Evolutionary conservation across 2,797 vertebrate species (phyloP), one percentile per base, ranked within the genome.

Genomic region (Geotrypetes seraphini): DNA sequence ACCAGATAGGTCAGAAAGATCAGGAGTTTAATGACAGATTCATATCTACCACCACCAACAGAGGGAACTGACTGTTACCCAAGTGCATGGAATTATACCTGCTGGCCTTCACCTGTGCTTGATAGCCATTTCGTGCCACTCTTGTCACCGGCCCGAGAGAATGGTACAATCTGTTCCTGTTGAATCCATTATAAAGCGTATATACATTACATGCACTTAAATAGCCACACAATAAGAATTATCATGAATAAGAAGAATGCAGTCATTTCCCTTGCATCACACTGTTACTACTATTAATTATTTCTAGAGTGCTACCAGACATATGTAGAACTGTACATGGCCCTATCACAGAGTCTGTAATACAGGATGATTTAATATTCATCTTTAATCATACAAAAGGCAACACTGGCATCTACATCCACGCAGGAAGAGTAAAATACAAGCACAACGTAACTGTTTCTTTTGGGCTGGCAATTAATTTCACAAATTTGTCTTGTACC

Each of bases 161-260:
- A 82, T 94, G 92, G 90, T 97, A 97, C 84, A 97, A 92, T 75
- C 91, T 94, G 84, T 81, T 92, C 95, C 95, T 98, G 95, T 95
- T 85, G 83, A 68, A 84, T 84, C 91, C 86, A 89, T 89, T 82
- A 81, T 78, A 84, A 75, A 79, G 84, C 65, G 68, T 25, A 79
- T 2, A 79, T 2, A 38, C 17, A 64, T 85, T 83, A 83, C 57
- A 78, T 25, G 79, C 43, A 71, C 51, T 72, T 52, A 42, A 33
- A 73, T 33, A 34, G 20, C 49, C 50, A 79, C 33, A 76, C 34
- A 73, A 55, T 60, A n/a, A n/a, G n/a, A n/a, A n/a, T 50, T 36
- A 63, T 3, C 19, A 71, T 47, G 50, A 53, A 53, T 63, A 66
- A 74, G 49, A 66, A 69, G 26, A 74, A 57, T 43, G 50, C 3